Evolutionary conservation across 2,113 vertebrate genomes (phyloP).

Genomic region (Anguilla japonica): DNA sequence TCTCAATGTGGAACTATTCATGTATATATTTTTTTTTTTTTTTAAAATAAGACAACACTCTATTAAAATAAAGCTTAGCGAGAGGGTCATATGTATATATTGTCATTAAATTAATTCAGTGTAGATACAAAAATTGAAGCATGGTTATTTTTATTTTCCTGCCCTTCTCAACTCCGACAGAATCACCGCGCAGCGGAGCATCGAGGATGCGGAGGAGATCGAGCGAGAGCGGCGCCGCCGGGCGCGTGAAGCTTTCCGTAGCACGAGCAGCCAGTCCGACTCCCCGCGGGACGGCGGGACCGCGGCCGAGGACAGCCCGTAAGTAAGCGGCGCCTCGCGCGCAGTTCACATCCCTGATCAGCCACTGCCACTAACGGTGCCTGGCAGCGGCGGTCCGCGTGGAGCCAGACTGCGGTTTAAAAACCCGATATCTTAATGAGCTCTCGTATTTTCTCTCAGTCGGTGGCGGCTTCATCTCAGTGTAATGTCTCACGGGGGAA

Average conservation of each 20-base stretch:
- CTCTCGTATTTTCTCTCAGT: background rate
- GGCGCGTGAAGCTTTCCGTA: slow-evolving; percentile 62
- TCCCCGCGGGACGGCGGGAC: slow-evolving; percentile 18
- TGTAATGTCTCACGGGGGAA: background rate
- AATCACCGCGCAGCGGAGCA: slow-evolving; percentile 78
- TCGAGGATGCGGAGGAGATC: slow-evolving; percentile 82
- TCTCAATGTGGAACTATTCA: background rate
- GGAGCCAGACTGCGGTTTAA: background rate
- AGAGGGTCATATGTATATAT: background rate
- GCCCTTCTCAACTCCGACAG: slow-evolving; percentile 52
- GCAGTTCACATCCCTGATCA: background rate
- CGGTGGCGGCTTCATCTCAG: background rate
- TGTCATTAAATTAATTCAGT: background rate
- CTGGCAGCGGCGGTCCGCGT: background rate
- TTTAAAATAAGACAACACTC: background rate
- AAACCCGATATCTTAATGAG: slow-evolving; percentile 20
- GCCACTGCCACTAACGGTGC: background rate
- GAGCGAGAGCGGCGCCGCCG: slow-evolving; percentile 70
- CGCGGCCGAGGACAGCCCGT: slow-evolving; percentile 14
- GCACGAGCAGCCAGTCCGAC: slow-evolving; percentile 4
- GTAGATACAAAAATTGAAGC: background rate
- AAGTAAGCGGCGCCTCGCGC: background rate
- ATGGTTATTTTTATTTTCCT: background rate
- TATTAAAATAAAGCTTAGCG: background rate
- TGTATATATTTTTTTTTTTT: too few relatives aligned